A percentile compares a stretch with the other conserved stretches of the same genome.
phyloP scores from a whole-genome alignment of 2,888 invertebrate species.

The Cyaniris semiargus region DNA sequence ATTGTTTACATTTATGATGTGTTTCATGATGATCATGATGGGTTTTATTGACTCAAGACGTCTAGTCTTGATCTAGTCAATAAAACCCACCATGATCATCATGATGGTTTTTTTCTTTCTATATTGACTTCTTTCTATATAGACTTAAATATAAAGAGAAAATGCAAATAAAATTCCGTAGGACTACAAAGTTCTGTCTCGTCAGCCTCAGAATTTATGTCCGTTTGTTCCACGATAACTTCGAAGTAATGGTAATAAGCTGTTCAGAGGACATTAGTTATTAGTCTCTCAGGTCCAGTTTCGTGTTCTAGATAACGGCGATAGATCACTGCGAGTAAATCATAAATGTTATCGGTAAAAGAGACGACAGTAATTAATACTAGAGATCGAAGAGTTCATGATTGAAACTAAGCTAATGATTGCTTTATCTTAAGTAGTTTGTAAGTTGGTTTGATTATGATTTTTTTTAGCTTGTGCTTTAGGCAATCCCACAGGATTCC shows the following conservation, averaged over 20 bases:
- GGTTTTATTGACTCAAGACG: too few species aligned
- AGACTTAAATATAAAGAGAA: neutral
- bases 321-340: conserved; percentile 24
- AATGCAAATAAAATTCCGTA: neutral
- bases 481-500: too few species aligned
- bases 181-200: neutral
- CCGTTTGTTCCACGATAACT: conserved; percentile 4
- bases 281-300: conserved; percentile 25
- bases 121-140: too few species aligned
- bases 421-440: neutral
- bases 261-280: conserved; percentile 20
- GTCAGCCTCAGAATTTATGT: conserved; percentile 3
- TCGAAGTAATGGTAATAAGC: conserved; percentile 18
- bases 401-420: neutral
- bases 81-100: too few species aligned
- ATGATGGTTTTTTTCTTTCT: too few species aligned
- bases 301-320: conserved; percentile 21
- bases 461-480: neutral
- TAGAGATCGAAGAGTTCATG: conserved; percentile 9
- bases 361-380: conserved; percentile 2
- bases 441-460: neutral
- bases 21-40: too few species aligned
- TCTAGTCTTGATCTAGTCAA: too few species aligned
- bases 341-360: conserved; percentile 8
- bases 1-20: too few species aligned